Evolutionary conservation across 2,888 invertebrate genomes (phyloP).

Genomic region (Drosophila stalkeri): DNA sequence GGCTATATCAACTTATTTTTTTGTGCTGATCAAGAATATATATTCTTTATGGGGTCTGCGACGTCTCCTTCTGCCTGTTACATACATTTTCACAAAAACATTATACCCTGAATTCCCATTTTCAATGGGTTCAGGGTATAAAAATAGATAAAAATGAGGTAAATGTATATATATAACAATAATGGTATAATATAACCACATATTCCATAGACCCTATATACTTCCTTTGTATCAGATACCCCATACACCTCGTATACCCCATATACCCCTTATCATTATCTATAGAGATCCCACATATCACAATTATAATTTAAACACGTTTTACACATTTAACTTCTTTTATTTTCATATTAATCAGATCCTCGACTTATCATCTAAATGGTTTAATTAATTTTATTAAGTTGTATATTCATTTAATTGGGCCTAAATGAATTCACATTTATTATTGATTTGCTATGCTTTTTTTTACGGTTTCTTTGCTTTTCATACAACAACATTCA

Average conservation of each 20-base stretch:
- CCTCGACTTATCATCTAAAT: conserved; percentile 65
- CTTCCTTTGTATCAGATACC: no score
- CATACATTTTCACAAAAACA: no score
- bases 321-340: conserved; percentile 73
- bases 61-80: no score
- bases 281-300: neutral
- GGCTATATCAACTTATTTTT: no score
- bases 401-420: conserved; percentile 53
- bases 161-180: no score
- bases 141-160: no score
- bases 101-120: no score
- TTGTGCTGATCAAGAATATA: no score
- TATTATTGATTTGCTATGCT: conserved; percentile 61
- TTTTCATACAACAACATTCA: conserved; percentile 37
- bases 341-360: conserved; percentile 71
- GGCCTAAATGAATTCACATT: conserved; percentile 68
- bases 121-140: no score
- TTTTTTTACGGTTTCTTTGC: conserved; percentile 1
- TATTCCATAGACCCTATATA: no score
- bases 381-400: conserved; percentile 35
- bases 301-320: neutral
- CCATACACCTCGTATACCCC: neutral
- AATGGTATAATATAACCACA: neutral
- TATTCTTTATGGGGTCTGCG: no score
- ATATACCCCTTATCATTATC: neutral